These are phyloP conservation scores for Toxostoma redivivum DNA, from an alignment of 2,113 vertebrate species.

Conservation along the genomic window DNA sequence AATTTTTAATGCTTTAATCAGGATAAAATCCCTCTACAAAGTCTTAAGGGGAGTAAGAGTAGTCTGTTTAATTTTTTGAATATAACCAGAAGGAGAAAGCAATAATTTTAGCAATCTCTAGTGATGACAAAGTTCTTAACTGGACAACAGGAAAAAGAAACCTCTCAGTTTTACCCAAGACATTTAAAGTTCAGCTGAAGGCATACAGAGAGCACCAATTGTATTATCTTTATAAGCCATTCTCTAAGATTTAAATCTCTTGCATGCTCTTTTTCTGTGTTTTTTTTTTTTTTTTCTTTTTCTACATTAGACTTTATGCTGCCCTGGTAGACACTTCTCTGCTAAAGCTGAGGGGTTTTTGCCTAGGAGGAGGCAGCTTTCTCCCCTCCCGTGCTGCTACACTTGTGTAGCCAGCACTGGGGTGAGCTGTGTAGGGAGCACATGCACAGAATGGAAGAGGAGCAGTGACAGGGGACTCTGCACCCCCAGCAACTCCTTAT, in stretches of 20 bases:
- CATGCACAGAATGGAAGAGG: not conserved
- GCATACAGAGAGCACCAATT: not conserved
- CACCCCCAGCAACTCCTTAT: not conserved
- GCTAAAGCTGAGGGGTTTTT: not conserved
- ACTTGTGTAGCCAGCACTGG: not conserved
- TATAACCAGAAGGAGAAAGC: slow-evolving; percentile 7
- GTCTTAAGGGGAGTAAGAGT: not conserved
- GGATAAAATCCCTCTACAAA: slow-evolving; percentile 20
- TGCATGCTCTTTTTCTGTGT: not conserved
- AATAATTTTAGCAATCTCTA: not conserved
- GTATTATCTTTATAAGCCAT: not conserved
- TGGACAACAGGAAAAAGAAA: not conserved
- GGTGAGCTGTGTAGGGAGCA: not conserved
- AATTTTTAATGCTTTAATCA: slow-evolving; percentile 55
- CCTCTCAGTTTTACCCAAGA: not conserved
- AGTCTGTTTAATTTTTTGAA: slow-evolving; percentile 34
- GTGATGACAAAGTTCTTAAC: not conserved
- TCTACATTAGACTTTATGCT: not conserved
- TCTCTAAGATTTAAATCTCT: not conserved
- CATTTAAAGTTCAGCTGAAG: not conserved
- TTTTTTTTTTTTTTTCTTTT: not conserved
- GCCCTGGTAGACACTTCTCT: not conserved
- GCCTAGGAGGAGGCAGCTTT: not conserved
- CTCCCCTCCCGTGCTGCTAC: not conserved
- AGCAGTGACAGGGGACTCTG: not conserved